These are phyloP conservation scores for Peromyscus nudipes DNA, from an alignment of 2,797 vertebrate species.

Conservation along the genomic window DNA sequence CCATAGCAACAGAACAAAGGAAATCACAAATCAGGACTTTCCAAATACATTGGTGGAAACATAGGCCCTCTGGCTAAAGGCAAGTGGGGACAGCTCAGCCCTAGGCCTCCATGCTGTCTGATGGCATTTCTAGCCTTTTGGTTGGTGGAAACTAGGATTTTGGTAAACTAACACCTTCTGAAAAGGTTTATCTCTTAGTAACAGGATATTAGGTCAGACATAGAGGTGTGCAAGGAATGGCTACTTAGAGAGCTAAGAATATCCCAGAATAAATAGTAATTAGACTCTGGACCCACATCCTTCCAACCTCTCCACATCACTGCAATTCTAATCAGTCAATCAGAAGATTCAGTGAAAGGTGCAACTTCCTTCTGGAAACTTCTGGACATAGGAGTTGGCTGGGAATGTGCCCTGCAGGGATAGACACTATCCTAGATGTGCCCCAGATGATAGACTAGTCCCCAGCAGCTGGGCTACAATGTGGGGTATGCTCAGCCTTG, in stretches of 20 bases:
- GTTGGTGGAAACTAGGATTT: neutral
- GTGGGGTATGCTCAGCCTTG: rapidly evolving
- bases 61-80: neutral
- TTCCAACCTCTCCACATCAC: neutral
- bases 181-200: neutral
- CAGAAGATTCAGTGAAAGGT: neutral
- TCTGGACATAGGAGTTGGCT: neutral
- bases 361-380: neutral
- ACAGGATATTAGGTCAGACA: neutral
- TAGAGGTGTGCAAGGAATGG: neutral
- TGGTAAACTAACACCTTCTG: neutral
- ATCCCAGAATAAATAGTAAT: neutral
- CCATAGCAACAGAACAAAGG: neutral
- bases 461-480: rapidly evolving
- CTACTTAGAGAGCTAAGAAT: neutral
- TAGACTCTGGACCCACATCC: neutral
- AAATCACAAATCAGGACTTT: neutral
- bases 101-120: neutral
- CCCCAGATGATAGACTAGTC: neutral
- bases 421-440: too few species aligned
- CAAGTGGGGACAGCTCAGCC: neutral
- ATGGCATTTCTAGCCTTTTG: neutral
- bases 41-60: neutral
- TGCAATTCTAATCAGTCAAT: neutral
- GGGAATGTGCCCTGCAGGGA: rapidly evolving